Evolutionary conservation across 2,888 invertebrate species (phyloP), one percentile per base, ranked within the genome.

Genomic region (Epinotia bilunana): DNA sequence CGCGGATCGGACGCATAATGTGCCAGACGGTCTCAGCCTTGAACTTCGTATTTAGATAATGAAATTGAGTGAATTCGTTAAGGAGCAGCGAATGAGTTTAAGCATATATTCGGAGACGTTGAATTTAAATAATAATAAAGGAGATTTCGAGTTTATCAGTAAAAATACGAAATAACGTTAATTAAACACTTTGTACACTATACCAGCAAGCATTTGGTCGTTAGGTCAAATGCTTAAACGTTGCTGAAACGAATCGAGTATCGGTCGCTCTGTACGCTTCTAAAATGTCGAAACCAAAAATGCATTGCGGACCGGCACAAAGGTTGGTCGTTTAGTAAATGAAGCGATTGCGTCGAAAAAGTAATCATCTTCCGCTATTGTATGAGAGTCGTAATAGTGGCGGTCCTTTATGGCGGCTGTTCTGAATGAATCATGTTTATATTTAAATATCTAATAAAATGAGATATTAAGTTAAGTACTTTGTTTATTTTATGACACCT

Each of bases 21-120:
- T 73, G 28, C 57, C 74, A 74, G 57, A 63, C 57, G 69, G 58
- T 49, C n/a, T 64, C 49, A 70, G 39, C 70, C 63, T 60, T 74
- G 65, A 74, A 70, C 74, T 60, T 70, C 63, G 57, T 74, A 74
- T 74, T 74, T 70, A 70, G 63, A 74, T 74, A 64, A 64, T 23
- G 70, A 53, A 65, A 55, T 72, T 64, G 53, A 64, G 58, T n/a
- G 69, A 70, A 70, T 23, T 69, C 28, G 62, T 68, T 61, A 68
- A 57, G 43, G 4, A 39, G 53, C n/a, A 18, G 49, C 20, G 13
- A 43, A 39, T 60, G 2, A 43, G 7, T 74, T 53, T 64, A 60
- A 64, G 33, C 39, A 16, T 60, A 5, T 53, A 53, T 53, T 53
- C n/a, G 53, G n/a, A 53, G 53, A 53, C 39, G 39, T 39, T 39